Evolutionary conservation across 2,797 vertebrate species (phyloP), one percentile per base, ranked within the genome.

Genomic region (Tokudaia muenninki): DNA sequence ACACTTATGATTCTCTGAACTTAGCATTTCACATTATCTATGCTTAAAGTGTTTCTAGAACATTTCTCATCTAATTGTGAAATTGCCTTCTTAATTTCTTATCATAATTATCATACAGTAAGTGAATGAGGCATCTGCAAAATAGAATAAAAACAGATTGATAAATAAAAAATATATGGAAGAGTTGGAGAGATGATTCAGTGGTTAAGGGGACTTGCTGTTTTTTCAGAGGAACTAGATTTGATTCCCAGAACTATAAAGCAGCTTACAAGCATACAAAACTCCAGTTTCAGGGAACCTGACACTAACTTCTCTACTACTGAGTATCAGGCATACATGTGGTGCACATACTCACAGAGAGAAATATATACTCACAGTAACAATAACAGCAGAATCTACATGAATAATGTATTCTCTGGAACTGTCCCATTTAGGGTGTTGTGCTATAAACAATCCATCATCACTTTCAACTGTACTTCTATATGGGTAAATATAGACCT

Each of bases 71-170:
- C 86, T 88, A 93, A 95, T 34, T 78, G 52, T 93, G 55, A 96
- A 97, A 84, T 75, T 92, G 87, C 34, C n/a, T 95, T 80, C 44
- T 95, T 50, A 44, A n/a, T 80, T 94, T 90, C 29, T 22, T 59
- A 93, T 44, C 21, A 87, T 52, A n/a, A 72, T 87, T 93, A 96
- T 78, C 44, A 84, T 79, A 91, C 81, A 52, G 31, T 67, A 37
- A 94, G 55, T 92, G 83, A 91, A 80, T 41, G 21, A 89, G 2
- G 57, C 16, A 61, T 10, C 8, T 34, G 24, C 13, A 91, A 90
- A 19, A 80, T 7, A 90, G 2, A 63, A n/a, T 16, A 6, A 41
- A 34, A 61, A 2, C 24, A 55, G 14, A 61, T 57, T n/a, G 4
- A 47, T 47, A 47, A 59, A 37, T 57, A 37, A 72, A 11, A 65